These are phyloP conservation scores for Empidonax traillii DNA, from an alignment of 2,113 vertebrate species.

Conservation along the genomic window DNA sequence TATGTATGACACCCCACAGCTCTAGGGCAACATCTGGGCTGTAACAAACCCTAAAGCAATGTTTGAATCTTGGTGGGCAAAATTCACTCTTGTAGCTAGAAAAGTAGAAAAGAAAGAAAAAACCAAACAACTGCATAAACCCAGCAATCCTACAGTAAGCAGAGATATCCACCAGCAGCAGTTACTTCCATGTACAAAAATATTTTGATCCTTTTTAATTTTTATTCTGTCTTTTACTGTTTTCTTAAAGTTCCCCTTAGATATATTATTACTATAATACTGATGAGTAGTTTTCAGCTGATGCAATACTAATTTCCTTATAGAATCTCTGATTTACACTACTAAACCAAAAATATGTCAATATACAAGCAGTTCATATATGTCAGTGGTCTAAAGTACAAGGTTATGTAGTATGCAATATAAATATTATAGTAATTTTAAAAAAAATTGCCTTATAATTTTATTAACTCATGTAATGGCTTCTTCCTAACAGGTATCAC, in stretches of 20 bases:
- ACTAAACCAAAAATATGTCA: not conserved
- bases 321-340: not conserved
- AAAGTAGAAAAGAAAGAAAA: not conserved
- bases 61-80: not conserved
- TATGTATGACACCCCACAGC: not conserved
- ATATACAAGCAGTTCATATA: not conserved
- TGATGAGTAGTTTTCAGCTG: not conserved
- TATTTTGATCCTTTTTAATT: not conserved
- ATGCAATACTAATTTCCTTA: not conserved
- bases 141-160: fast-evolving
- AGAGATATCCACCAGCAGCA: not conserved
- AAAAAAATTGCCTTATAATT: not conserved
- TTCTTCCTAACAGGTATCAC: not conserved
- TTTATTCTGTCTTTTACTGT: not conserved
- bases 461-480: not conserved
- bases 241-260: not conserved
- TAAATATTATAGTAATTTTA: not conserved
- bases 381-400: not conserved
- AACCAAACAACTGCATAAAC: not conserved
- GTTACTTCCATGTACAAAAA: not conserved
- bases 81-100: not conserved
- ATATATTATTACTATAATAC: not conserved
- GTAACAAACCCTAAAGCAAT: not conserved
- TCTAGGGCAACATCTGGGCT: not conserved
- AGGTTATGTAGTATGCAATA: fast-evolving